Base-by-base conservation (phyloP, 1,140 invertebrate genomes). In the Pseudomyrmex dendroicus region DNA sequence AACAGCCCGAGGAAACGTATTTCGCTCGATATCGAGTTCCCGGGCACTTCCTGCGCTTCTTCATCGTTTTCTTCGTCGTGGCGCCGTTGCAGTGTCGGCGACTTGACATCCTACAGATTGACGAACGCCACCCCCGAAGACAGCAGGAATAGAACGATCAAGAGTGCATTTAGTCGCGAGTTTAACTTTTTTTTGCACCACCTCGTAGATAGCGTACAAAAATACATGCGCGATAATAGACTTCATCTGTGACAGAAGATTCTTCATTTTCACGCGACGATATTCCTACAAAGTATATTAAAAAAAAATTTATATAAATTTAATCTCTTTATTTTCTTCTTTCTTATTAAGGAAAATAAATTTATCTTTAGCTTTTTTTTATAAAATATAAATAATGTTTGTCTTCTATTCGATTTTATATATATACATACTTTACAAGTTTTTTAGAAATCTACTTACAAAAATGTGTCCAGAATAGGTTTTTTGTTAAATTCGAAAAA, bases 21-120 rank as follows among this genome's bases (percentile, higher is more conserved):
- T 91, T 91, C 87, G 80, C 73, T 73, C 87, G 80, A 89, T 91
- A 91, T 91, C 91, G 88, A 90, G 91, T 92, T 91, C 91, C 90
- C 78, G 84, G 74, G 78, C 85, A 88, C 84, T 90, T 92, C 89
- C 89, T 92, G 91, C 83, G 82, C 74, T 84, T 73, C 78, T 86
- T 85, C 82, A 59, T 88, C 89, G 78, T 82, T 70, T 88, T 80
- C 80, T 87, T 82, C 72, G 73, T 44, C 80, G 66, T 91, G 90
- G 90, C 90, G 90, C 90, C 90, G 86, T 78, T 80, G 88, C 84
- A 89, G 85, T 90, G 50, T 10, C 89, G 85, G 74, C 86, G 77
- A 76, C 84, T 84, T 90, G 90, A 90, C 91, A 72, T 90, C 78
- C 83, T 73, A 84, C 84, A 85, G 83, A 88, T 88, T 91, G 91